These are phyloP conservation scores for human DNA, from an alignment of 2,113 vertebrate species.

Conservation along the genomic window GRCh38 chrX:130022501-130023000, in stretches of 20 bases:
- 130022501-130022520: too few relatives aligned
- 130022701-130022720: neutral
- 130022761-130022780: neutral
- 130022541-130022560: neutral
- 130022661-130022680: constrained; percentile 36
- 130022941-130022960: constrained; percentile 89
- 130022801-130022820: neutral
- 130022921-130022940: constrained; percentile 89
- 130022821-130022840: neutral
- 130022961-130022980: constrained; percentile 89
- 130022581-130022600: neutral
- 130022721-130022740: neutral
- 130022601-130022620: neutral
- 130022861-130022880: constrained; percentile 60
- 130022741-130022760: neutral
- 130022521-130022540: too few relatives aligned
- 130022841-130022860: constrained; percentile 43
- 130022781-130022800: neutral
- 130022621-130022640: neutral
- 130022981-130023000: constrained; percentile 56
- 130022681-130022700: constrained; percentile 11
- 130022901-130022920: constrained; percentile 89
- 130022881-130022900: constrained; percentile 73
- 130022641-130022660: constrained; percentile 21
- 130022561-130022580: neutral